phyloP scores from a whole-genome alignment of 2,888 invertebrate genomes.

The Brassicogethes aeneus region DNA sequence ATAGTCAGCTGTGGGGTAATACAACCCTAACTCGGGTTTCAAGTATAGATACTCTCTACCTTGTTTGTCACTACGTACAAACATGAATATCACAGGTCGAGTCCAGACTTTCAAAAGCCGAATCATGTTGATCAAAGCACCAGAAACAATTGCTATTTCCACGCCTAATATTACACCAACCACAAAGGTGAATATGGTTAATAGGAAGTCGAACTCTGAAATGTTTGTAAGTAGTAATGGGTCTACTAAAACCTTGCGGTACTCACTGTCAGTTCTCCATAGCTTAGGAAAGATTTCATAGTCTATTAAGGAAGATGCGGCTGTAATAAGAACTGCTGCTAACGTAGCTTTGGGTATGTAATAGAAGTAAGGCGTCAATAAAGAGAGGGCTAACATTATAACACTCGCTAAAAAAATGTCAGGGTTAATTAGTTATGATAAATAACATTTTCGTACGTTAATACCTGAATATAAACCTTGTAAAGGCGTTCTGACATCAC shows the following conservation, averaged over 20 bases:
- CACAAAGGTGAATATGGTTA: slow-evolving; percentile 59
- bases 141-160: slow-evolving; percentile 70
- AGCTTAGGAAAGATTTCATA: slow-evolving; percentile 44
- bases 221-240: slow-evolving; percentile 25
- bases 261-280: slow-evolving; percentile 48
- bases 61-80: too few relatives aligned
- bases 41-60: slow-evolving; percentile 49
- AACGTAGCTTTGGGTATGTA: slow-evolving; percentile 79
- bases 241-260: slow-evolving; percentile 6
- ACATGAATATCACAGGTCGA: slow-evolving; percentile 45
- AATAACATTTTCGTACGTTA: too few relatives aligned
- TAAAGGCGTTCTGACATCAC: slow-evolving; percentile 80
- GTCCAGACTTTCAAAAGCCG: slow-evolving; percentile 59
- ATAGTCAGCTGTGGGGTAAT: slow-evolving; percentile 62
- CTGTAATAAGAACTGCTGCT: slow-evolving; percentile 81
- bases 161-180: slow-evolving; percentile 62
- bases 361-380: slow-evolving; percentile 80
- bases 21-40: slow-evolving; percentile 56
- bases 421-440: too few relatives aligned
- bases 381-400: slow-evolving; percentile 71
- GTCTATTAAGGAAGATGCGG: slow-evolving; percentile 76
- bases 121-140: slow-evolving; percentile 55
- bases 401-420: too few relatives aligned
- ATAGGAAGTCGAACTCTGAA: slow-evolving; percentile 39
- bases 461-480: slow-evolving; percentile 68